These are phyloP conservation scores for Thryonomys swinderianus DNA, from an alignment of 2,113 vertebrate genomes.

Conservation along the genomic window DNA sequence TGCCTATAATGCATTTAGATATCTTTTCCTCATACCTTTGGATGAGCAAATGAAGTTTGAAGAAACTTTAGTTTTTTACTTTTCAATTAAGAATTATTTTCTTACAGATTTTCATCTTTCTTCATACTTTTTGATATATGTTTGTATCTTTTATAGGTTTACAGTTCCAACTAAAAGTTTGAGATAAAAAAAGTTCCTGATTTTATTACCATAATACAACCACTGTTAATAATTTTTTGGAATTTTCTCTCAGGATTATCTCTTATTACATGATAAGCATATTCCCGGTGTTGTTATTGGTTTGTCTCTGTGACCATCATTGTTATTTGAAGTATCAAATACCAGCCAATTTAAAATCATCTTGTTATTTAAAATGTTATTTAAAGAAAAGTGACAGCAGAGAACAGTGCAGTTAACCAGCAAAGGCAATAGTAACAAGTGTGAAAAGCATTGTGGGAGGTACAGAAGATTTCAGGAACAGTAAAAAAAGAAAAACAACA, in stretches of 20 bases:
- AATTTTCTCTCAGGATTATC: neutral
- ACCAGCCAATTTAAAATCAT: neutral
- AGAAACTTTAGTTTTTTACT: neutral
- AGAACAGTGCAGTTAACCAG: neutral
- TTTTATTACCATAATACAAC: neutral
- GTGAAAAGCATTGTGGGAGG: neutral
- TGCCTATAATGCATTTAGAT: neutral
- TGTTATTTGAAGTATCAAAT: neutral
- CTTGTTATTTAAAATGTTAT: conserved; percentile 60
- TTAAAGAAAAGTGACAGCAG: neutral
- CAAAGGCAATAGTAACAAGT: neutral
- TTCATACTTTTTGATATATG: neutral
- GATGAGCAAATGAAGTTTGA: neutral
- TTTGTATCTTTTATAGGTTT: neutral
- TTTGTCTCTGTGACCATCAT: neutral
- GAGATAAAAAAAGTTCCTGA: neutral
- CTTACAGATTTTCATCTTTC: neutral
- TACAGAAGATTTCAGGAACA: neutral
- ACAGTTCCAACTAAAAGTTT: neutral
- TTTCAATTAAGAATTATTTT: conserved; percentile 21
- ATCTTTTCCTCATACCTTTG: neutral
- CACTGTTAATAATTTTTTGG: neutral
- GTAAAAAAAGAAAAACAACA: neutral
- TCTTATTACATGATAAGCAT: neutral
- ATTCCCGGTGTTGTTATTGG: neutral